Evolutionary conservation across 2,888 invertebrate genomes (phyloP), one percentile per base, ranked within the genome.

Genomic region (Pammene aurita): DNA sequence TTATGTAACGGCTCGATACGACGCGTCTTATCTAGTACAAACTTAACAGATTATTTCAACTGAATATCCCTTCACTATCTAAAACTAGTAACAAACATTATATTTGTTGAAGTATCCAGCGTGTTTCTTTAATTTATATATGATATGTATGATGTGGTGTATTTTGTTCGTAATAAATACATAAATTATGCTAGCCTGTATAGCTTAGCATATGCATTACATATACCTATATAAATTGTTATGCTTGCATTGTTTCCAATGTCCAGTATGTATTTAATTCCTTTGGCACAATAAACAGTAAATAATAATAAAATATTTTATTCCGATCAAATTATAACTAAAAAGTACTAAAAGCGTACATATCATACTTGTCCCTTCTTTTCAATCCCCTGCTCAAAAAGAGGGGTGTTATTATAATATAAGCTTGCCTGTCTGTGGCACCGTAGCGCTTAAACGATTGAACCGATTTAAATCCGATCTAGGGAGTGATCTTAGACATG

Each of bases 211-310:
- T 87, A 85, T 81, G 84, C 85, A 86, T 86, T 86, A 87, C 67
- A 66, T 83, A 84, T 87, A 77, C 75, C 76, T 76, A 78, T 77
- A 87, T 78, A 84, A 83, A 86, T 89, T 86, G 84, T 87, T 89
- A 88, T 89, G 91, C 91, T 92, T 92, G 88, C 88, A 91, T 92
- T 90, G 88, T 90, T 92, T 91, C 89, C 84, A 87, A 90, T 90
- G 89, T 90, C 89, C 90, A 88, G 85, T 89, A 90, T 91, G 89
- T 91, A 91, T 87, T 61, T 85, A 86, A 90, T 89, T 92, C 88
- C 85, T 91, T 90, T 91, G 90, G 90, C 92, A 92, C 90, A 92
- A 91, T 92, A 92, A 92, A 91, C 87, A 85, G 86, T 88, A 81
- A 88, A 90, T 89, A 90, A 88, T 78, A 75, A 75, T 72, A 66